These are phyloP conservation scores for Perca schrenkii DNA, from an alignment of 2,113 vertebrate species.

Conservation along the genomic window DNA sequence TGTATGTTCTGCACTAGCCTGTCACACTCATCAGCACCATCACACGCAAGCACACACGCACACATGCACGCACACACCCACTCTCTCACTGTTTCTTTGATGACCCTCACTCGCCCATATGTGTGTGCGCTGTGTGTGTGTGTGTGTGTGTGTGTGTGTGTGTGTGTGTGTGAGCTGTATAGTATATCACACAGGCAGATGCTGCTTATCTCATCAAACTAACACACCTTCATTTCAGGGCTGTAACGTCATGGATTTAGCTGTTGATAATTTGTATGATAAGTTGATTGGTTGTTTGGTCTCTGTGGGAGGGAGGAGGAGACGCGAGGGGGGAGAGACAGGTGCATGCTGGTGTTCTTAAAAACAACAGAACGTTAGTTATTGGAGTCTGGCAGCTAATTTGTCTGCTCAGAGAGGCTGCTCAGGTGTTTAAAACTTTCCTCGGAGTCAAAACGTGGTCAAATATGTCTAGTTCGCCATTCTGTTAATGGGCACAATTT, in stretches of 20 bases:
- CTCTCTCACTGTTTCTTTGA: conserved; percentile 3
- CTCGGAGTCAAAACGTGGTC: too few relatives aligned
- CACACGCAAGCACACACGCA: conserved; percentile 26
- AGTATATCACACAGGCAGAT: neutral
- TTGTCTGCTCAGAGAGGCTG: too few relatives aligned
- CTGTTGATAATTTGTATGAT: neutral
- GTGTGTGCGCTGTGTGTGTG: neutral
- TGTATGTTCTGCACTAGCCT: conserved; percentile 6
- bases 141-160: neutral
- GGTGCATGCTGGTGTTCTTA: too few relatives aligned
- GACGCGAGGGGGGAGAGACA: too few relatives aligned
- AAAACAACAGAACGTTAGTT: too few relatives aligned
- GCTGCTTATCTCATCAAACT: neutral
- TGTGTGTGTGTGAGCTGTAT: too few relatives aligned
- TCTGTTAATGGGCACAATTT: too few relatives aligned
- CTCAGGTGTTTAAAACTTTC: too few relatives aligned
- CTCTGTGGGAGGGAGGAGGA: too few relatives aligned
- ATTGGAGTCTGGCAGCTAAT: too few relatives aligned
- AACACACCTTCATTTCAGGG: neutral
- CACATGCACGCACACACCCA: conserved; percentile 12
- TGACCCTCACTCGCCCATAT: neutral
- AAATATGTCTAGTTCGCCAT: too few relatives aligned
- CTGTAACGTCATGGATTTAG: neutral
- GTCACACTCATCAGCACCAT: conserved; percentile 40
- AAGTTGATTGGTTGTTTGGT: neutral